phyloP scores from a whole-genome alignment of 2,888 invertebrate genomes.

The Siphlonurus alternatus region DNA sequence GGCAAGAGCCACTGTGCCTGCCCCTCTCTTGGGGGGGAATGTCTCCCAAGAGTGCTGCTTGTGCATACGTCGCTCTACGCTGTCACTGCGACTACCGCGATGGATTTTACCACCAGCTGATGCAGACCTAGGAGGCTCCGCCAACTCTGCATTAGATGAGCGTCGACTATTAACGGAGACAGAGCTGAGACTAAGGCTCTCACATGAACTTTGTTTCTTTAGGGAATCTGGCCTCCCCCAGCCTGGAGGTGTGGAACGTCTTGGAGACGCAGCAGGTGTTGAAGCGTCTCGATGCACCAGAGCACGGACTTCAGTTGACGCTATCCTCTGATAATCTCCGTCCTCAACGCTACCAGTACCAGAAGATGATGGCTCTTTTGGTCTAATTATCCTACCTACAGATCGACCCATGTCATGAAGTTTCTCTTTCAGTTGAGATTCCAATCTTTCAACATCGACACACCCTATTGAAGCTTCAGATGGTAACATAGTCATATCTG shows the following conservation, averaged over 20 bases:
- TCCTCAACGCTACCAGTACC: slow-evolving; percentile 20
- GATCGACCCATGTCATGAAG: slow-evolving; percentile 12
- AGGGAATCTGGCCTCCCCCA: slow-evolving; percentile 6
- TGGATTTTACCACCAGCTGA: slow-evolving; percentile 22
- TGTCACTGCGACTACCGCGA: slow-evolving; percentile 27
- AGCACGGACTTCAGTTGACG: slow-evolving; percentile 27
- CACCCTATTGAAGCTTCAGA: slow-evolving; percentile 1
- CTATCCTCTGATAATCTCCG: slow-evolving; percentile 37
- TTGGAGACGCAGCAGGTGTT: slow-evolving; percentile 16
- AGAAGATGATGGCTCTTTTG: slow-evolving; percentile 4
- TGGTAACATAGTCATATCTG: neutral
- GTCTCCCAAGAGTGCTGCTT: slow-evolving; percentile 47
- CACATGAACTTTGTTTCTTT: slow-evolving; percentile 31
- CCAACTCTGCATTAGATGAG: slow-evolving; percentile 29
- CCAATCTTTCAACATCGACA: slow-evolving; percentile 17
- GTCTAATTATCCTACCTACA: slow-evolving; percentile 10
- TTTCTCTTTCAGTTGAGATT: slow-evolving; percentile 30
- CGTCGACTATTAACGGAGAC: slow-evolving; percentile 33
- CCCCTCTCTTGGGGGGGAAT: slow-evolving; percentile 32
- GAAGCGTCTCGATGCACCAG: slow-evolving; percentile 29
- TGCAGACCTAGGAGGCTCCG: slow-evolving; percentile 28
- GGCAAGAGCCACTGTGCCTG: neutral
- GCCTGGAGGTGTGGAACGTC: neutral
- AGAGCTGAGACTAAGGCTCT: slow-evolving; percentile 31
- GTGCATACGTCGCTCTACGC: slow-evolving; percentile 28